A percentile compares a stretch with the other conserved stretches of the same genome.
These are phyloP conservation scores for Littorina saxatilis DNA, from an alignment of 1,140 invertebrate species.

Conservation along the genomic window DNA sequence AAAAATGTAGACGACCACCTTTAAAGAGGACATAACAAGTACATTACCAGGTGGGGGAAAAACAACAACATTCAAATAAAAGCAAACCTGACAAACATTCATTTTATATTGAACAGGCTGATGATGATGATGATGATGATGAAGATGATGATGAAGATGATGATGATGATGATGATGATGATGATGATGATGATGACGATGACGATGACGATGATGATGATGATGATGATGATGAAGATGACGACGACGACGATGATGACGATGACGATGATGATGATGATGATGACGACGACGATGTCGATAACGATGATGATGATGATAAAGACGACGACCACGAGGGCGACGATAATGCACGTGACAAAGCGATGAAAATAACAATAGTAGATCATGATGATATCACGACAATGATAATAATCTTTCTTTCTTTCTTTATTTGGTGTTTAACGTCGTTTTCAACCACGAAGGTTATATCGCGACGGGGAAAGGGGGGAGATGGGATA, in stretches of 20 bases:
- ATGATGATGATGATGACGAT: background rate
- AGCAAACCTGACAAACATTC: too few relatives aligned
- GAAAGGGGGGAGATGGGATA: too few relatives aligned
- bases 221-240: slow-evolving; percentile 20
- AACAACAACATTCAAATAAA: too few relatives aligned
- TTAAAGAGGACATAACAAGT: too few relatives aligned
- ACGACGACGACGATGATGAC: slow-evolving; percentile 15
- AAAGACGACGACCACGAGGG: background rate
- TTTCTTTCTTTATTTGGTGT: too few relatives aligned
- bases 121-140: too few relatives aligned
- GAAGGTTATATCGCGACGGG: too few relatives aligned
- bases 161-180: slow-evolving; percentile 9
- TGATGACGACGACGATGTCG: background rate
- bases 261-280: background rate
- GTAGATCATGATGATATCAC: background rate
- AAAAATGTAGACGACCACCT: too few relatives aligned
- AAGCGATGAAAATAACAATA: background rate
- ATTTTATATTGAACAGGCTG: too few relatives aligned
- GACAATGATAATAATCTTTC: too few relatives aligned
- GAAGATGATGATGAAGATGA: background rate
- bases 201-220: slow-evolving; percentile 17
- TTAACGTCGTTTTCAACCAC: too few relatives aligned
- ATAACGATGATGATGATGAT: background rate
- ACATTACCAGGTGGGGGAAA: too few relatives aligned
- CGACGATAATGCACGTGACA: background rate